Percentiles rank a stretch among this genome's conserved stretches.
Evolutionary conservation across 2,113 vertebrate genomes (phyloP).

Genomic region (Gadus chalcogrammus): DNA sequence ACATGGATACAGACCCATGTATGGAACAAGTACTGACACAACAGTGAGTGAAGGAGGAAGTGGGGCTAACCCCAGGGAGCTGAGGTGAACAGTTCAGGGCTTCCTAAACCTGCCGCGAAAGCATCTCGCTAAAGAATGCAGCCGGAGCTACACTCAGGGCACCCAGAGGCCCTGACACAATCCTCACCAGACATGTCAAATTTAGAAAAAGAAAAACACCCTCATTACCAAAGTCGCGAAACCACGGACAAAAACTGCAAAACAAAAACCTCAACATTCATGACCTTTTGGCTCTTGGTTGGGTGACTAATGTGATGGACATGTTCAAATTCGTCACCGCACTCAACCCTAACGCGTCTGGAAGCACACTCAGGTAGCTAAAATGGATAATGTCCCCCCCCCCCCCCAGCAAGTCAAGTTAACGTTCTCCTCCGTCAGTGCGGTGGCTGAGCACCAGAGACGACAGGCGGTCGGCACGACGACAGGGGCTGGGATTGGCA

Average conservation of each 20-base stretch:
- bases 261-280: slow-evolving; percentile 13
- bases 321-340: slow-evolving; percentile 52
- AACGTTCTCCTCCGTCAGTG: slow-evolving; percentile 29
- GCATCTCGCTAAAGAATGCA: slow-evolving; percentile 59
- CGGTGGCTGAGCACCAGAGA: slow-evolving; percentile 26
- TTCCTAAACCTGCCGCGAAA: slow-evolving; percentile 49
- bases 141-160: slow-evolving; percentile 11
- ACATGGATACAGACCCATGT: neutral
- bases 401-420: slow-evolving; percentile 44
- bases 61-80: slow-evolving; percentile 15
- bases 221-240: too few relatives aligned
- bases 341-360: slow-evolving; percentile 18
- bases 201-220: too few relatives aligned
- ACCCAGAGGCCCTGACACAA: slow-evolving; percentile 63
- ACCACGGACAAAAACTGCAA: too few relatives aligned
- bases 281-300: slow-evolving; percentile 27
- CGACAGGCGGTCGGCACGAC: slow-evolving; percentile 31
- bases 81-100: slow-evolving; percentile 43
- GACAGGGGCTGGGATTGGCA: slow-evolving; percentile 45
- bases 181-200: slow-evolving; percentile 55
- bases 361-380: slow-evolving; percentile 39
- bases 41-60: slow-evolving; percentile 31
- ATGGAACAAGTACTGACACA: slow-evolving; percentile 32
- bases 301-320: slow-evolving; percentile 56
- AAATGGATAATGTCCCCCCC: slow-evolving; percentile 67